Percentiles rank a stretch among this genome's conserved stretches.
phyloP scores from a whole-genome alignment of 2,888 invertebrate genomes.

The Strigamia maritima region DNA sequence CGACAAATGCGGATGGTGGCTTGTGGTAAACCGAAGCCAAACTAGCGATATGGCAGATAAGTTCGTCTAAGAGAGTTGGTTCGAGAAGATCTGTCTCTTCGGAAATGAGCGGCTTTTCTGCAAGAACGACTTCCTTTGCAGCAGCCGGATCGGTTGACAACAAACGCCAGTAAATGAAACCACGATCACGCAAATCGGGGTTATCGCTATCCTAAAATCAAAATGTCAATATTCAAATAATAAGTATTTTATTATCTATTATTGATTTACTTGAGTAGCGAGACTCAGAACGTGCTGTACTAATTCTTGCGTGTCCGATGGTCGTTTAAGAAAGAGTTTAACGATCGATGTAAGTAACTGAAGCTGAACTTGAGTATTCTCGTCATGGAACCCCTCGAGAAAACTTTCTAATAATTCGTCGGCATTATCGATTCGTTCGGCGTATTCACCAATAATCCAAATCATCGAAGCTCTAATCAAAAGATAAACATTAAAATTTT shows the following conservation, averaged over 20 bases:
- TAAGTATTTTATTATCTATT: neutral
- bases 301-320: slow-evolving; percentile 95
- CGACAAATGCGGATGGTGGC: slow-evolving; percentile 97
- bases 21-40: slow-evolving; percentile 98
- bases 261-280: slow-evolving; percentile 54
- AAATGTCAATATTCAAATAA: too few relatives aligned
- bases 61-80: slow-evolving; percentile 93
- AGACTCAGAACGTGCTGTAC: slow-evolving; percentile 91
- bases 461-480: slow-evolving; percentile 84
- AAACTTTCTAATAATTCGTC: slow-evolving; percentile 97
- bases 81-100: slow-evolving; percentile 98
- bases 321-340: slow-evolving; percentile 94
- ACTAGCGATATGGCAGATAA: slow-evolving; percentile 97
- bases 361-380: slow-evolving; percentile 93
- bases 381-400: slow-evolving; percentile 94
- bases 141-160: slow-evolving; percentile 98
- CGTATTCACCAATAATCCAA: slow-evolving; percentile 88
- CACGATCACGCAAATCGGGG: slow-evolving; percentile 95
- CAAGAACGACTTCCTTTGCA: slow-evolving; percentile 97
- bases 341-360: slow-evolving; percentile 97
- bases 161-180: slow-evolving; percentile 98
- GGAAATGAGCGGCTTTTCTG: slow-evolving; percentile 97
- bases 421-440: slow-evolving; percentile 98
- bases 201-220: slow-evolving; percentile 88
- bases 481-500: neutral